phyloP scores from a whole-genome alignment of 1,140 invertebrate species.

The Brachionus rubens region DNA sequence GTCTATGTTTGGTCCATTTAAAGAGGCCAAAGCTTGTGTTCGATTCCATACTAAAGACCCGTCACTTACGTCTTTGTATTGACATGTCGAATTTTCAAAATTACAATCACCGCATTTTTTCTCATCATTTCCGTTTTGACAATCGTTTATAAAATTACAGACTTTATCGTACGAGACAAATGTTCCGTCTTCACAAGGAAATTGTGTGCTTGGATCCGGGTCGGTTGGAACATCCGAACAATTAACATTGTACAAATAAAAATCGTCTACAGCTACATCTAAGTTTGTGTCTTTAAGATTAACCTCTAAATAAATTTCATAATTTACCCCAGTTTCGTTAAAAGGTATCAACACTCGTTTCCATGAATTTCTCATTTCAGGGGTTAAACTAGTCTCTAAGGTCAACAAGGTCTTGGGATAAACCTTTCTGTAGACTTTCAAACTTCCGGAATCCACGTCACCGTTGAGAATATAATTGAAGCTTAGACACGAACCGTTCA shows the following conservation, averaged over 20 bases:
- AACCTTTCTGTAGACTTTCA: not conserved
- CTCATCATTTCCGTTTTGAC: constrained; percentile 49
- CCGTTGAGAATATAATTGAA: constrained; percentile 27
- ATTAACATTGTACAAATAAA: constrained; percentile 47
- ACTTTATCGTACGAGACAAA: constrained; percentile 46
- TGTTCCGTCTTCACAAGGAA: constrained; percentile 49
- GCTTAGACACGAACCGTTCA: not conserved
- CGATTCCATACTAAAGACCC: constrained; percentile 10
- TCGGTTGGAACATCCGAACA: not conserved
- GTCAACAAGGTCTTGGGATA: not conserved
- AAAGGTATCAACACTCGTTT: not conserved
- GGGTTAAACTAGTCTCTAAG: not conserved
- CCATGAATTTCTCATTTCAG: not conserved
- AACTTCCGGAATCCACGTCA: not conserved
- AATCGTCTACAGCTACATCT: constrained; percentile 50
- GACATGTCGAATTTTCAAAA: constrained; percentile 48
- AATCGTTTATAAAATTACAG: constrained; percentile 50
- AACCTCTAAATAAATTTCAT: constrained; percentile 41
- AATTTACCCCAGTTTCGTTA: not conserved
- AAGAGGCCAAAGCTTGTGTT: constrained; percentile 46
- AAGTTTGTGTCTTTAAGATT: constrained; percentile 32
- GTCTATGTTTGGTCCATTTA: constrained; percentile 27
- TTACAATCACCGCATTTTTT: constrained; percentile 49
- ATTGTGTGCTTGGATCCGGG: constrained; percentile 45
- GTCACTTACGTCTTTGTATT: constrained; percentile 29